A percentile compares a stretch with the other conserved stretches of the same genome.
These are phyloP conservation scores for Nyctibius bracteatus DNA, from an alignment of 2,113 vertebrate genomes.

Conservation along the genomic window DNA sequence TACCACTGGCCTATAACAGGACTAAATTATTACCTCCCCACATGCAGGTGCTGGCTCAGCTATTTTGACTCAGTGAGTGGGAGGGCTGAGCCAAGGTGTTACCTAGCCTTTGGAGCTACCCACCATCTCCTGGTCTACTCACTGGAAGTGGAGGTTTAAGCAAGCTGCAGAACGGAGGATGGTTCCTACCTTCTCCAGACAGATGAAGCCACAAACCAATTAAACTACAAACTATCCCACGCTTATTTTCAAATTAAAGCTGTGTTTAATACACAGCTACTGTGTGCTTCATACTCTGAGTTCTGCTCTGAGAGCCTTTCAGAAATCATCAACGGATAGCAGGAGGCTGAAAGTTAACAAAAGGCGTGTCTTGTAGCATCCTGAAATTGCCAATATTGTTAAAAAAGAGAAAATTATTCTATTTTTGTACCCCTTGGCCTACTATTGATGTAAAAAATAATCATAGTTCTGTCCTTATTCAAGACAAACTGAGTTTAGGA, in stretches of 20 bases:
- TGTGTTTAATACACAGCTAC: neutral
- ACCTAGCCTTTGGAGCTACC: neutral
- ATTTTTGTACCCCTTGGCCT: neutral
- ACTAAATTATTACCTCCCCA: neutral
- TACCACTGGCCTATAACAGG: neutral
- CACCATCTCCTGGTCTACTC: neutral
- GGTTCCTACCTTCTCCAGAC: neutral
- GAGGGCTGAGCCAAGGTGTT: constrained; percentile 14
- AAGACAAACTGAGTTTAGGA: neutral
- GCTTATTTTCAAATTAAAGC: neutral
- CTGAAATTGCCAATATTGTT: neutral
- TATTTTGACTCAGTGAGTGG: neutral
- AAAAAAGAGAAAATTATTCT: neutral
- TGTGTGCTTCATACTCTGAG: neutral
- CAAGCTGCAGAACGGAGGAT: neutral
- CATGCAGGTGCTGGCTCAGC: neutral
- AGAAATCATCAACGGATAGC: neutral
- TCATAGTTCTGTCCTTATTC: neutral
- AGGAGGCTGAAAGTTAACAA: neutral
- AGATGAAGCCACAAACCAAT: neutral
- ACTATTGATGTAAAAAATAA: neutral
- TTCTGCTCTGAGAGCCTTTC: neutral
- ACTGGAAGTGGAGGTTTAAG: neutral
- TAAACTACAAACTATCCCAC: neutral
- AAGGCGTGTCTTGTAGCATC: neutral